Evolutionary conservation across 2,888 invertebrate genomes (phyloP), one percentile per base, ranked within the genome.

Genomic region (Megastigmus dorsalis): DNA sequence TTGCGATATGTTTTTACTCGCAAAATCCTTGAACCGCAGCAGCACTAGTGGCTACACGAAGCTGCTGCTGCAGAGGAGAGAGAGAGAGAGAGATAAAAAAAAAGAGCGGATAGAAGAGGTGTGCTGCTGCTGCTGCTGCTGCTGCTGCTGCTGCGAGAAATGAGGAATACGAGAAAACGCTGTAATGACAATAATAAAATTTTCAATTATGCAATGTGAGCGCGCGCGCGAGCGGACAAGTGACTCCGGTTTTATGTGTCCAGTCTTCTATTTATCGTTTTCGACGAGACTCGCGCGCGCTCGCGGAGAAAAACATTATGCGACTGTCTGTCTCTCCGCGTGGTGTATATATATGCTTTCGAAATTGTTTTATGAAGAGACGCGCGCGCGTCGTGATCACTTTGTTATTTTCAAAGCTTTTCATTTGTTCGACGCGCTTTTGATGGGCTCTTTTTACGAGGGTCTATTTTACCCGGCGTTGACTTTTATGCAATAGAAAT

Each of bases 151-250:
- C n/a, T n/a, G 26, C 38, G 52, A 45, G 55, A 52, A 41, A 63
- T 33, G 55, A 9, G 23, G 30, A 36, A 48, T 70, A 15, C 43
- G 43, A 66, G 45, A 30, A 48, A 60, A 18, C 13, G 13, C 41
- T n/a, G 26, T 75, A 62, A 65, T 28, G 76, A 38, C 60, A 60
- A 60, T 55, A 67, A 73, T 76, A 68, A 72, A 72, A 73, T 69
- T 73, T 69, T 69, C 72, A 54, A 76, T 76, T 69, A 65, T 68
- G 72, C 75, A 76, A 68, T 10, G 38, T 63, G 3, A 28, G 30
- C 2, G n/a, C 26, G 28, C 45, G 33, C 55, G 20, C 10, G 48
- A n/a, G n/a, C n/a, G n/a, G n/a, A n/a, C n/a, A n/a, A n/a, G n/a
- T n/a, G n/a, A n/a, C n/a, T n/a, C n/a, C n/a, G n/a, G n/a, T n/a